Conservation (phyloP, 2,888 invertebrate genomes). For the Netelia fuscicornis region DNA sequence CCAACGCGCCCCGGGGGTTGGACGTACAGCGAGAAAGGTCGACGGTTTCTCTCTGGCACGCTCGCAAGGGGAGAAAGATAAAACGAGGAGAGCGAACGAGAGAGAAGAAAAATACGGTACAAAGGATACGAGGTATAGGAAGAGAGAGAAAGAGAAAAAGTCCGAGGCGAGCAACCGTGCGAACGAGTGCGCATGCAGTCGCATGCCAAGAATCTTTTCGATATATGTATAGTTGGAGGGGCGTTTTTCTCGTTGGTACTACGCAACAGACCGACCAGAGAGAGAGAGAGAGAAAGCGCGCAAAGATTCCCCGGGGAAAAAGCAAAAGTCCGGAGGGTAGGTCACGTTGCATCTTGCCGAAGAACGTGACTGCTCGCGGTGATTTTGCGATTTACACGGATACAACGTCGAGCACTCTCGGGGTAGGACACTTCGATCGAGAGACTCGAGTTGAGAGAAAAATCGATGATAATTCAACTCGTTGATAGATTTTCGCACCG, state of each 20-base stretch:
- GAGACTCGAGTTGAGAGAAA: background rate
- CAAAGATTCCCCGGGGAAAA: constrained; percentile 55
- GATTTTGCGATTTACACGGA: constrained; percentile 60
- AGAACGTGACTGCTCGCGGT: constrained; percentile 64
- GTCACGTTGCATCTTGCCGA: constrained; percentile 65
- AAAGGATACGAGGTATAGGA: constrained; percentile 55
- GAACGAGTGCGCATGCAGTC: constrained; percentile 61
- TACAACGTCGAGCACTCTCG: background rate
- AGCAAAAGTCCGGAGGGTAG: constrained; percentile 58
- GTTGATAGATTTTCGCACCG: too few relatives aligned
- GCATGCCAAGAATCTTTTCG: constrained; percentile 63
- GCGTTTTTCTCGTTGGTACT: constrained; percentile 51
- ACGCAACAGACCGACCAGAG: constrained; percentile 42
- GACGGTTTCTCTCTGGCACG: constrained; percentile 58
- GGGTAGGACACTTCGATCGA: background rate
- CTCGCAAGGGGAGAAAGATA: constrained; percentile 48
- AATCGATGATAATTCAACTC: background rate
- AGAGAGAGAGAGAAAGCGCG: constrained; percentile 5
- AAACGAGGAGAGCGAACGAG: constrained; percentile 47
- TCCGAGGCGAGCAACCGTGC: constrained; percentile 67
- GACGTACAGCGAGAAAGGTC: constrained; percentile 7
- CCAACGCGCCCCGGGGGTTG: constrained; percentile 29
- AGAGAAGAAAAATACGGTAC: constrained; percentile 61
- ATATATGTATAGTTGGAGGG: constrained; percentile 39
- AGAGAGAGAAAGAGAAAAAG: constrained; percentile 55